phyloP scores from a whole-genome alignment of 2,113 vertebrate species.

The Cyanoderma ruficeps region DNA sequence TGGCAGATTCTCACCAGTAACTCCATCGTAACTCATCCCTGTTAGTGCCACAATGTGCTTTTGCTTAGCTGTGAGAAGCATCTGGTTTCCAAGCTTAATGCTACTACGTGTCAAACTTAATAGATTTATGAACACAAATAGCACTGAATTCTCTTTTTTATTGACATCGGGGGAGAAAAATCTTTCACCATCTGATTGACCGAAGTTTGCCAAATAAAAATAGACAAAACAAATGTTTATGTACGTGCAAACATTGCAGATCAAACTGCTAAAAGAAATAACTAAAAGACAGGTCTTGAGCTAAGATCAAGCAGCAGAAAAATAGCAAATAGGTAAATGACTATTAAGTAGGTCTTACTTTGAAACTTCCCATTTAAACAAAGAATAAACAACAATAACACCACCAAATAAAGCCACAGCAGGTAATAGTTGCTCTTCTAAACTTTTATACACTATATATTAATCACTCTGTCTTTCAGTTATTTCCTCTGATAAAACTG shows the following conservation, averaged over 20 bases:
- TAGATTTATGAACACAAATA: constrained; percentile 65
- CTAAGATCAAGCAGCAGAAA: constrained; percentile 80
- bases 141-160: constrained; percentile 83
- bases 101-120: neutral
- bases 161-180: constrained; percentile 88
- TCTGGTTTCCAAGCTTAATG: neutral
- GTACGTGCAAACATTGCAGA: constrained; percentile 89
- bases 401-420: constrained; percentile 91
- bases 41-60: neutral
- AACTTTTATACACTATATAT: constrained; percentile 86
- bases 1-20: constrained; percentile 31
- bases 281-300: constrained; percentile 86
- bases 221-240: constrained; percentile 86
- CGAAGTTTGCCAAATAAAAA: constrained; percentile 83
- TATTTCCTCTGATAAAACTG: constrained; percentile 83
- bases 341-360: constrained; percentile 80
- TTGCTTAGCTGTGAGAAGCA: neutral
- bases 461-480: constrained; percentile 86
- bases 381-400: constrained; percentile 85
- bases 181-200: constrained; percentile 93
- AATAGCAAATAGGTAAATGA: constrained; percentile 79
- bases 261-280: constrained; percentile 81
- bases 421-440: constrained; percentile 88
- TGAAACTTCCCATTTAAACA: constrained; percentile 82
- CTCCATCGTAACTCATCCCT: neutral